Conservation (phyloP, 2,113 vertebrate genomes). For the Puffinus mauretanicus region DNA sequence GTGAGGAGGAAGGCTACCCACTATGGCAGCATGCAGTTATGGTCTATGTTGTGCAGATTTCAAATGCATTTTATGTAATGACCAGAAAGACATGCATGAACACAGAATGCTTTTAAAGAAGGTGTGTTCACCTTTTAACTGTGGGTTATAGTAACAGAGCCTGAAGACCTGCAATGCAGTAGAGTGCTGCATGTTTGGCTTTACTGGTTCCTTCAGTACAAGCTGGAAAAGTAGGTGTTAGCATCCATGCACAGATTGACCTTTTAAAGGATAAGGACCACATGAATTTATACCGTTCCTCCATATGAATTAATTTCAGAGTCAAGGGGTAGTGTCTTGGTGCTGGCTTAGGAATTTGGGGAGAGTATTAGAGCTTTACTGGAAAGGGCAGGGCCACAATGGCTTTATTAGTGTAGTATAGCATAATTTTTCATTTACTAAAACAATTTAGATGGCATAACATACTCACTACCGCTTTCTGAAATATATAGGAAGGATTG, state of each 20-base stretch:
- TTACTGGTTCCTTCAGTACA: not conserved
- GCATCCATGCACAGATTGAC: not conserved
- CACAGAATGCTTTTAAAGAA: not conserved
- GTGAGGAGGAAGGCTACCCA: not conserved
- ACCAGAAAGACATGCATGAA: fast-evolving
- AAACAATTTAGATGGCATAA: not conserved
- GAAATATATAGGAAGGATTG: not conserved
- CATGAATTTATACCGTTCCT: not conserved
- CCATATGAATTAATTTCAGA: not conserved
- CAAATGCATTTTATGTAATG: not conserved
- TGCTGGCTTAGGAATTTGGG: not conserved
- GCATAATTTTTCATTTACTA: not conserved
- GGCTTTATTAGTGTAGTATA: not conserved
- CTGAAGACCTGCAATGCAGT: not conserved
- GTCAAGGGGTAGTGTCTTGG: not conserved
- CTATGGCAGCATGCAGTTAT: not conserved
- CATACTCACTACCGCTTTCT: not conserved
- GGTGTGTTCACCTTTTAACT: not conserved
- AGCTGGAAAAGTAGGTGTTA: not conserved
- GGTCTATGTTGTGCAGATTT: not conserved
- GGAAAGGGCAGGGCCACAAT: not conserved
- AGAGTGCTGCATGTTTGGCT: not conserved
- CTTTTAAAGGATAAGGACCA: not conserved
- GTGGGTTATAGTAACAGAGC: not conserved
- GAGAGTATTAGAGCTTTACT: not conserved